Conservation (phyloP, 2,888 invertebrate species). For the Sicus ferrugineus region DNA sequence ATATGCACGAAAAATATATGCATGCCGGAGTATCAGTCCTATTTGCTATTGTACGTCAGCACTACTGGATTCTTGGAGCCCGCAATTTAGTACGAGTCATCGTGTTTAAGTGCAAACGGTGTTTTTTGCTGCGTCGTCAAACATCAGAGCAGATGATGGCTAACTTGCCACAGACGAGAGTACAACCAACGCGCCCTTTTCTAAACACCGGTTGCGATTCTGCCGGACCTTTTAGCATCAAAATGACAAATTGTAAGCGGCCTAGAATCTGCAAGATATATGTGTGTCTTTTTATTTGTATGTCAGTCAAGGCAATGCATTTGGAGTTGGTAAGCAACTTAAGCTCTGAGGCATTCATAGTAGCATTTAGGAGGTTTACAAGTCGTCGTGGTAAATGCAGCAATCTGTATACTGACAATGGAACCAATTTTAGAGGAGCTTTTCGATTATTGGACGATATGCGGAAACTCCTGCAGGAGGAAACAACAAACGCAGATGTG, state of each 20-base stretch:
- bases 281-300: slow-evolving; percentile 22
- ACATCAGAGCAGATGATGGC: slow-evolving; percentile 23
- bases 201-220: slow-evolving; percentile 16
- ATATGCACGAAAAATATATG: slow-evolving; percentile 26
- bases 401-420: no score
- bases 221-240: neutral
- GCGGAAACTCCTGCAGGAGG: slow-evolving; percentile 30
- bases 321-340: slow-evolving; percentile 29
- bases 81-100: slow-evolving; percentile 36
- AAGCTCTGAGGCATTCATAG: slow-evolving; percentile 21
- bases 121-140: slow-evolving; percentile 28
- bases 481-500: slow-evolving; percentile 13
- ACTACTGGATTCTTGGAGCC: slow-evolving; percentile 38
- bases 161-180: slow-evolving; percentile 26
- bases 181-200: slow-evolving; percentile 28
- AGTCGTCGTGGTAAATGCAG: slow-evolving; percentile 21
- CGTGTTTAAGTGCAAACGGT: slow-evolving; percentile 25
- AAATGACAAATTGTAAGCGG: slow-evolving; percentile 16
- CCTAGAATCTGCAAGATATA: slow-evolving; percentile 7
- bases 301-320: slow-evolving; percentile 30
- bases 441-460: slow-evolving; percentile 29
- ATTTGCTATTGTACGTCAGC: slow-evolving; percentile 38
- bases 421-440: slow-evolving; percentile 28
- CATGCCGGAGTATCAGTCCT: slow-evolving; percentile 37
- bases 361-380: slow-evolving; percentile 28